A percentile compares a stretch with the other conserved stretches of the same genome.
phyloP scores from a whole-genome alignment of 2,797 vertebrate genomes.

The Allobates femoralis region DNA sequence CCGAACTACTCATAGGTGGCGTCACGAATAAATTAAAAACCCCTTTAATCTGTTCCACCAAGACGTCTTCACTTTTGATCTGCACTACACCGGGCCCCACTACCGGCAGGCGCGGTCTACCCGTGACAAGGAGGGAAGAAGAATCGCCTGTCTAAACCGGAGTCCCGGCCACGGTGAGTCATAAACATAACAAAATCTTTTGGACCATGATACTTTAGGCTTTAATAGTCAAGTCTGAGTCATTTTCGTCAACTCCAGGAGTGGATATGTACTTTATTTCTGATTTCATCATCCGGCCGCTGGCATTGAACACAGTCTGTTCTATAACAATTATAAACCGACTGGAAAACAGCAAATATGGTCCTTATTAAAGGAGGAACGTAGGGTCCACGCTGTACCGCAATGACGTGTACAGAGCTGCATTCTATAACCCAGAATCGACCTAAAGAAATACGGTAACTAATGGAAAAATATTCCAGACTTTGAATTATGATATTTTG shows the following conservation, averaged over 20 bases:
- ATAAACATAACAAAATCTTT: not conserved
- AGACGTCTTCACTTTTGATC: too few species aligned
- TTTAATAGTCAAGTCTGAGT: not conserved
- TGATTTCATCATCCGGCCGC: not conserved
- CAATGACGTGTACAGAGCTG: not conserved
- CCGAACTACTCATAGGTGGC: too few species aligned
- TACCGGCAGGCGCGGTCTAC: too few species aligned
- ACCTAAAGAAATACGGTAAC: not conserved
- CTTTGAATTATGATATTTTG: not conserved
- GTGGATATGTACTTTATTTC: not conserved
- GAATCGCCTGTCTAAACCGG: too few species aligned
- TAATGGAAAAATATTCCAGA: too few species aligned
- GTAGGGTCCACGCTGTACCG: not conserved
- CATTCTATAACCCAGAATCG: not conserved
- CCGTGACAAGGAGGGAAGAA: too few species aligned
- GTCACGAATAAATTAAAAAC: too few species aligned
- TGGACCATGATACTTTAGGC: not conserved
- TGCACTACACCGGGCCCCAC: too few species aligned
- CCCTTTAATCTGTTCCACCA: too few species aligned
- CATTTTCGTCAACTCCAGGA: not conserved
- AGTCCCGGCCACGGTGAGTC: too few species aligned
- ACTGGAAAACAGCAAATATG: not conserved
- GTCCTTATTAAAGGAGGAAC: not conserved
- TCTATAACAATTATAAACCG: slow-evolving; percentile 3
- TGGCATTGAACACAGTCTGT: not conserved